Percentiles rank a stretch among this genome's conserved stretches.
These are phyloP conservation scores for Corbicula japonica DNA, from an alignment of 2,888 invertebrate species.

Conservation along the genomic window DNA sequence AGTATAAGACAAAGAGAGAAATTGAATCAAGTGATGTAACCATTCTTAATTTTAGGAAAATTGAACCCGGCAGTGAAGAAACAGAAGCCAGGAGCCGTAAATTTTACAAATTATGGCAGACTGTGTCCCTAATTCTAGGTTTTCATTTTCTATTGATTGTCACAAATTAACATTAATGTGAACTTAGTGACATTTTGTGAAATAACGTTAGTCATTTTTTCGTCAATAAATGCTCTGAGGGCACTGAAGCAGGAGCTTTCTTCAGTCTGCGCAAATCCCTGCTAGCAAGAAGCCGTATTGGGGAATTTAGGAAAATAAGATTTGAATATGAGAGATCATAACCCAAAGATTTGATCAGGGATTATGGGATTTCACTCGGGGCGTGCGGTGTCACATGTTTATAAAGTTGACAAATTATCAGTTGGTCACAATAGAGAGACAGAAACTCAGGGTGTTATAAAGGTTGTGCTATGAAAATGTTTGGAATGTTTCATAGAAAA, in stretches of 20 bases:
- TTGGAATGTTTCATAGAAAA: slow-evolving; percentile 9
- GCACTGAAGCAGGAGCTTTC: no score
- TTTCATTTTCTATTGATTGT: slow-evolving; percentile 65
- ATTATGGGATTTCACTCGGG: slow-evolving; percentile 44
- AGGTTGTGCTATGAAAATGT: slow-evolving; percentile 35
- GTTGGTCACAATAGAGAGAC: no score
- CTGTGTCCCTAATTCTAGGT: slow-evolving; percentile 58
- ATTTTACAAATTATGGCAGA: slow-evolving; percentile 66
- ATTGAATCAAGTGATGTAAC: slow-evolving; percentile 68
- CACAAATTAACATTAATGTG: slow-evolving; percentile 67
- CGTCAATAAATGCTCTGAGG: slow-evolving; percentile 9
- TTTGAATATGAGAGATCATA: slow-evolving; percentile 67
- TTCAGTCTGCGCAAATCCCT: no score
- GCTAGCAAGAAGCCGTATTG: slow-evolving; percentile 11
- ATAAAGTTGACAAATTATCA: slow-evolving; percentile 63
- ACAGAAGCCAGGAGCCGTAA: slow-evolving; percentile 54
- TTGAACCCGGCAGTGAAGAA: slow-evolving; percentile 53
- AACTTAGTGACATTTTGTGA: slow-evolving; percentile 58
- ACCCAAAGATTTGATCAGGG: slow-evolving; percentile 61
- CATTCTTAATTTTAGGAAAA: slow-evolving; percentile 58
- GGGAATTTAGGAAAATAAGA: slow-evolving; percentile 56
- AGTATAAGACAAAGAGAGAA: slow-evolving; percentile 54
- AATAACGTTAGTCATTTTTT: slow-evolving; percentile 49
- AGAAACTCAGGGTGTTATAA: no score
- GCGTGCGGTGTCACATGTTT: slow-evolving; percentile 54